Evolutionary conservation across 2,797 vertebrate species (phyloP).

Genomic region (Eulemur albifrons): DNA sequence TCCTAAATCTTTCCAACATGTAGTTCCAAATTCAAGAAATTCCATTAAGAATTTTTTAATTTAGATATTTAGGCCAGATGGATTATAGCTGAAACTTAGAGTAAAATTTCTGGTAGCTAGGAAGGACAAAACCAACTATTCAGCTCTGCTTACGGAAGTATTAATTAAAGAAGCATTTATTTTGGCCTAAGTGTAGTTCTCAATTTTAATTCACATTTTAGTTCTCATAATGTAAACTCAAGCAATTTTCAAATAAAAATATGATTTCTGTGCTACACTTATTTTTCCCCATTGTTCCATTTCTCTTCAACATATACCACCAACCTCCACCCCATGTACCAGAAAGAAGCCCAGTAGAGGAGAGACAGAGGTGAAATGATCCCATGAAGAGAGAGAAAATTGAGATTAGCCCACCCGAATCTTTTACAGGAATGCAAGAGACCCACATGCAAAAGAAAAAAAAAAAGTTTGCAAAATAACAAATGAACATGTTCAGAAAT

Average conservation of each 20-base stretch:
- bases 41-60: neutral
- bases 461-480: neutral
- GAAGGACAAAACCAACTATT: neutral
- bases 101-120: neutral
- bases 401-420: neutral
- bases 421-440: neutral
- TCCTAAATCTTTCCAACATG: neutral
- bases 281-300: neutral
- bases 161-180: neutral
- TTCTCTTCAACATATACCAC: neutral
- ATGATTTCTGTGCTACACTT: neutral
- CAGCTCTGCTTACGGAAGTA: neutral
- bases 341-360: neutral
- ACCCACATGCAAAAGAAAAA: accelerated
- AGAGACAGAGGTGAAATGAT: neutral
- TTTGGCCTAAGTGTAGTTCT: neutral
- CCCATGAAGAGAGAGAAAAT: neutral
- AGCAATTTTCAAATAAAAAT: neutral
- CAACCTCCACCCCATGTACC: neutral
- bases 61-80: neutral
- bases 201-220: neutral
- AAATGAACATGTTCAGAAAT: neutral
- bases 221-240: neutral
- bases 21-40: neutral
- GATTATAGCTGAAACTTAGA: neutral